These are phyloP conservation scores for Solea senegalensis DNA, from an alignment of 2,113 vertebrate species.

Conservation along the genomic window DNA sequence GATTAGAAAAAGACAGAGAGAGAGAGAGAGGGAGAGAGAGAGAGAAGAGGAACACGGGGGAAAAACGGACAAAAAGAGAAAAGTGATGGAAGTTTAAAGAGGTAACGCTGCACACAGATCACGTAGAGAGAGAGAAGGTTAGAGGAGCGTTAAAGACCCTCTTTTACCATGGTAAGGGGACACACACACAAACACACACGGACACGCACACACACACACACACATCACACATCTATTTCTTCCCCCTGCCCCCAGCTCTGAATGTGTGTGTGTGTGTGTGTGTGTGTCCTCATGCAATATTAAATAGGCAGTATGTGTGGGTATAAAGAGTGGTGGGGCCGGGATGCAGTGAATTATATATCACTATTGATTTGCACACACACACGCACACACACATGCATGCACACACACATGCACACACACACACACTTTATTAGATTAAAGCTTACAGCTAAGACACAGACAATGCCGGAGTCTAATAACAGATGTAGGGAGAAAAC, in stretches of 20 bases:
- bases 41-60: slow-evolving; percentile 14
- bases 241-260: slow-evolving; percentile 64
- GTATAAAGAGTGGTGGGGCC: slow-evolving; percentile 98
- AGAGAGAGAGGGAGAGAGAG: slow-evolving; percentile 19
- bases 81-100: slow-evolving; percentile 81
- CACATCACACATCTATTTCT: slow-evolving; percentile 40
- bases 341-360: slow-evolving; percentile 99
- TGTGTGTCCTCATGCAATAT: slow-evolving; percentile 98
- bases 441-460: slow-evolving; percentile 64
- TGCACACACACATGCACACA: slow-evolving; percentile 25
- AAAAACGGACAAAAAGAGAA: slow-evolving; percentile 13
- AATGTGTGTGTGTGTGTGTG: slow-evolving; percentile 73
- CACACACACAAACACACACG: slow-evolving; percentile 17
- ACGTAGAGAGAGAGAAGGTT: slow-evolving; percentile 65
- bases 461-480: slow-evolving; percentile 58
- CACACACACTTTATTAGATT: slow-evolving; percentile 74
- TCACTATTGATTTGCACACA: slow-evolving; percentile 95
- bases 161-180: neutral
- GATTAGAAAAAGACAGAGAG: slow-evolving; percentile 22
- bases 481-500: slow-evolving; percentile 33
- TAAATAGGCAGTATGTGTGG: slow-evolving; percentile 96
- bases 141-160: slow-evolving; percentile 85
- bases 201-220: slow-evolving; percentile 33
- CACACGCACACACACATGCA: slow-evolving; percentile 26
- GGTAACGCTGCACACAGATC: slow-evolving; percentile 61